Evolutionary conservation across 2,113 vertebrate genomes (phyloP).

Genomic region (Copsychus sechellarum): DNA sequence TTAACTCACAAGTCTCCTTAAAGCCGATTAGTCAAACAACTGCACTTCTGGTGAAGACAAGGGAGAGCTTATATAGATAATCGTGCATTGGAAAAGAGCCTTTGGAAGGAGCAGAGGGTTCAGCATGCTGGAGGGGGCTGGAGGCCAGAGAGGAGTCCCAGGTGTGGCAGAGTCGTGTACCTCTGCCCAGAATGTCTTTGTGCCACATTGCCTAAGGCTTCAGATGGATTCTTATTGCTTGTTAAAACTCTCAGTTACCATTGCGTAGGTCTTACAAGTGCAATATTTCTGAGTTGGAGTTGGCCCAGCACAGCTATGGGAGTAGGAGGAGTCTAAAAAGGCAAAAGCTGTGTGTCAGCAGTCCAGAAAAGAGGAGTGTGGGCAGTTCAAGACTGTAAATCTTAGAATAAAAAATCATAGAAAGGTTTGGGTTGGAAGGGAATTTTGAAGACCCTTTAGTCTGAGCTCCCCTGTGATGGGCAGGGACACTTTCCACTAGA

Average conservation of each 20-base stretch:
- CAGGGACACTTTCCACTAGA: not conserved
- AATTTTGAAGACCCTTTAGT: not conserved
- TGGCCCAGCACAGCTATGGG: not conserved
- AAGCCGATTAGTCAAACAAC: not conserved
- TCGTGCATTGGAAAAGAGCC: not conserved
- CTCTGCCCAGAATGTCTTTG: not conserved
- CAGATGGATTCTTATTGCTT: not conserved
- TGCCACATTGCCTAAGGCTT: not conserved
- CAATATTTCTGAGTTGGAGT: slow-evolving; percentile 19
- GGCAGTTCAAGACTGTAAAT: not conserved
- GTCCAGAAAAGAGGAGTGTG: not conserved
- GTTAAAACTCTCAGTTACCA: not conserved
- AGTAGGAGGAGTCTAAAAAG: not conserved
- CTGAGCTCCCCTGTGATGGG: not conserved
- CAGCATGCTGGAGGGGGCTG: not conserved
- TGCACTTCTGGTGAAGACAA: not conserved
- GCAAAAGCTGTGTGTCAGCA: slow-evolving; percentile 5
- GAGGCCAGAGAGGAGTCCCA: not conserved
- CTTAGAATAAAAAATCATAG: not conserved
- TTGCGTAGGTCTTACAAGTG: not conserved
- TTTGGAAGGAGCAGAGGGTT: not conserved
- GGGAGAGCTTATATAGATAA: not conserved
- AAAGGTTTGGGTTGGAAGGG: not conserved
- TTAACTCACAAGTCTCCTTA: not conserved
- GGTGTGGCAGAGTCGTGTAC: not conserved